Percentiles rank a stretch among this genome's conserved stretches.
phyloP scores from a whole-genome alignment of 2,888 invertebrate genomes.

The Scaptomyza cyrtandrae region DNA sequence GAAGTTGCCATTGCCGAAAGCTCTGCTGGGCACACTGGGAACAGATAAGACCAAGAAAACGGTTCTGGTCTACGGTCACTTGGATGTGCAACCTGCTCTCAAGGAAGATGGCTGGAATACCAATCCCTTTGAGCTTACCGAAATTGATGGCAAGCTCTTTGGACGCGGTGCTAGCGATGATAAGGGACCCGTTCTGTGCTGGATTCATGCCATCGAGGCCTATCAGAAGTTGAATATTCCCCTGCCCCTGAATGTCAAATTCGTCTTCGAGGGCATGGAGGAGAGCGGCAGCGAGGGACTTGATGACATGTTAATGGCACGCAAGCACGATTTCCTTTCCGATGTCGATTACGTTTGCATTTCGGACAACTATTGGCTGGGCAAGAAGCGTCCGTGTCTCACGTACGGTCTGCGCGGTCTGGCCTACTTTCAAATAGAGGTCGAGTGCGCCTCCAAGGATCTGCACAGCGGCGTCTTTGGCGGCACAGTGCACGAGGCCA shows the following conservation, averaged over 20 bases:
- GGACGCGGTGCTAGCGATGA: slow-evolving; percentile 97
- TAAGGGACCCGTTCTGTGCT: slow-evolving; percentile 97
- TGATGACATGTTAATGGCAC: slow-evolving; percentile 90
- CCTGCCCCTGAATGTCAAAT: slow-evolving; percentile 92
- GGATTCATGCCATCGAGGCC: slow-evolving; percentile 97
- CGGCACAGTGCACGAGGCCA: slow-evolving; percentile 95
- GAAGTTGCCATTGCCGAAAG: slow-evolving; percentile 92
- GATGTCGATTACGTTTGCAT: slow-evolving; percentile 97
- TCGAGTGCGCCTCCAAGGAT: slow-evolving; percentile 95
- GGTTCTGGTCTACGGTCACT: slow-evolving; percentile 97
- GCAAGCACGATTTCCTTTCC: slow-evolving; percentile 90
- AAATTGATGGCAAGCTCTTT: slow-evolving; percentile 94
- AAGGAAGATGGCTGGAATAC: slow-evolving; percentile 97
- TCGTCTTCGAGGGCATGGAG: slow-evolving; percentile 99
- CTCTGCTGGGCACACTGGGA: slow-evolving; percentile 92
- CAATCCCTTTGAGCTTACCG: slow-evolving; percentile 95
- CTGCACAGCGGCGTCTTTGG: slow-evolving; percentile 98
- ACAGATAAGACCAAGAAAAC: slow-evolving; percentile 95
- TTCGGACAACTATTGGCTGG: slow-evolving; percentile 99
- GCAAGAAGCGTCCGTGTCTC: slow-evolving; percentile 97
- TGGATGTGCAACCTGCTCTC: slow-evolving; percentile 98
- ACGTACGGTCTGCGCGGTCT: slow-evolving; percentile 98
- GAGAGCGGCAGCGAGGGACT: slow-evolving; percentile 98
- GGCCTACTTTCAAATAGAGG: slow-evolving; percentile 95
- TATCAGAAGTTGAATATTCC: slow-evolving; percentile 89